Percentiles rank a stretch among this genome's conserved stretches.
phyloP scores from a whole-genome alignment of 2,113 vertebrate genomes.

The Cepphus grylle region DNA sequence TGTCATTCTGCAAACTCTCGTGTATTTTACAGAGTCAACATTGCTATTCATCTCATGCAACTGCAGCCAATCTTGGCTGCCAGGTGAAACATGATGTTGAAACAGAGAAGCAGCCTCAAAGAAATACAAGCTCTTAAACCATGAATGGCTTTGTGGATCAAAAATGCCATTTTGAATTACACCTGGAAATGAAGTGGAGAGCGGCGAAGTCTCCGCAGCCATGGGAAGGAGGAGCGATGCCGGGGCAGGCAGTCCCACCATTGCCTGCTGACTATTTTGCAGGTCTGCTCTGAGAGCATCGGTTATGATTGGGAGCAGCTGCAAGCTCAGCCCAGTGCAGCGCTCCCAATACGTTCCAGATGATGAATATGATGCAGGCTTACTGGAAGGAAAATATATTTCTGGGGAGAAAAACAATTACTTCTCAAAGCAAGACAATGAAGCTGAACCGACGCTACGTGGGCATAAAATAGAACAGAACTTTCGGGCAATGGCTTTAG shows the following conservation, averaged over 20 bases:
- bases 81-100: constrained; percentile 46
- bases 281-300: constrained; percentile 15
- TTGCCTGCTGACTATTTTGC: background rate
- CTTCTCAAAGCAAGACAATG: constrained; percentile 43
- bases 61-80: constrained; percentile 37
- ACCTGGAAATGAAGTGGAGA: constrained; percentile 26
- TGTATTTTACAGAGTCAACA: constrained; percentile 23
- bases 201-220: background rate
- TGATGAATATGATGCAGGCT: constrained; percentile 62
- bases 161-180: constrained; percentile 45
- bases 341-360: constrained; percentile 57
- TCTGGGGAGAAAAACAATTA: constrained; percentile 52
- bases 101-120: background rate
- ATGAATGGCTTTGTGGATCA: constrained; percentile 21
- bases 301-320: constrained; percentile 68
- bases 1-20: background rate
- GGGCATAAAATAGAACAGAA: constrained; percentile 38
- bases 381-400: constrained; percentile 57
- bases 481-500: background rate
- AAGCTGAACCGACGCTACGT: background rate
- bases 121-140: constrained; percentile 23
- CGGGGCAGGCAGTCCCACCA: background rate
- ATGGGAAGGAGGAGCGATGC: background rate
- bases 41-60: constrained; percentile 43
- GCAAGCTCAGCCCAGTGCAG: constrained; percentile 37